Conservation (phyloP, 2,888 invertebrate genomes). For the Dascillus cervinus region DNA sequence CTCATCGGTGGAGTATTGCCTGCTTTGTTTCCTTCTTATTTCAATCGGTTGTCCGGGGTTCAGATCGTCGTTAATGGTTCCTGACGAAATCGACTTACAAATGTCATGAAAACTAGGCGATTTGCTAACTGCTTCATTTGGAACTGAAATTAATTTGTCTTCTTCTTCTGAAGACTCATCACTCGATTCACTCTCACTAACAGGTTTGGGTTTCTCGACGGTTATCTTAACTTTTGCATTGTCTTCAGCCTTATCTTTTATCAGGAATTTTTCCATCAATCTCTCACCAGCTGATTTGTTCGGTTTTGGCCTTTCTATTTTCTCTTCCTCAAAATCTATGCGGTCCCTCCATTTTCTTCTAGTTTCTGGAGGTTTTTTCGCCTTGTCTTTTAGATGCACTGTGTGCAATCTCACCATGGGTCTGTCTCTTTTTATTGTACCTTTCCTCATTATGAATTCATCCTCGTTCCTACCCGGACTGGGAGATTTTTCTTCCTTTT, state of each 20-base stretch:
- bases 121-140: conserved; percentile 18
- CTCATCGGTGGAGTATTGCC: conserved; percentile 32
- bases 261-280: conserved; percentile 66
- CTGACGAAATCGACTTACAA: conserved; percentile 47
- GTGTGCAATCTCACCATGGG: conserved; percentile 69
- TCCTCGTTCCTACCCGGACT: conserved; percentile 37
- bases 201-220: conserved; percentile 16
- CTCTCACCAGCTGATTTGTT: conserved; percentile 55
- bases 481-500: conserved; percentile 11
- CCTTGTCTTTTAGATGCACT: conserved; percentile 32
- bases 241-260: conserved; percentile 51
- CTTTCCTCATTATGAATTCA: conserved; percentile 31
- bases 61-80: conserved; percentile 46
- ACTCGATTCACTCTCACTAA: conserved; percentile 13
- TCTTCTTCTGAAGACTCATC: conserved; percentile 1
- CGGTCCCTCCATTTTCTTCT: conserved; percentile 54
- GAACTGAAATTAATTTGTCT: not conserved
- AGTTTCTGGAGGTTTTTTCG: conserved; percentile 25
- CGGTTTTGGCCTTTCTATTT: conserved; percentile 41
- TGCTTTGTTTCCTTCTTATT: conserved; percentile 39
- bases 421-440: conserved; percentile 60
- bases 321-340: conserved; percentile 30
- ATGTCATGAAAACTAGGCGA: conserved; percentile 49
- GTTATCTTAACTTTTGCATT: conserved; percentile 20
- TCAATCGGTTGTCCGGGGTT: conserved; percentile 45